Base-by-base conservation (phyloP, 1,140 invertebrate genomes). In the Trissolcus basalis region DNA sequence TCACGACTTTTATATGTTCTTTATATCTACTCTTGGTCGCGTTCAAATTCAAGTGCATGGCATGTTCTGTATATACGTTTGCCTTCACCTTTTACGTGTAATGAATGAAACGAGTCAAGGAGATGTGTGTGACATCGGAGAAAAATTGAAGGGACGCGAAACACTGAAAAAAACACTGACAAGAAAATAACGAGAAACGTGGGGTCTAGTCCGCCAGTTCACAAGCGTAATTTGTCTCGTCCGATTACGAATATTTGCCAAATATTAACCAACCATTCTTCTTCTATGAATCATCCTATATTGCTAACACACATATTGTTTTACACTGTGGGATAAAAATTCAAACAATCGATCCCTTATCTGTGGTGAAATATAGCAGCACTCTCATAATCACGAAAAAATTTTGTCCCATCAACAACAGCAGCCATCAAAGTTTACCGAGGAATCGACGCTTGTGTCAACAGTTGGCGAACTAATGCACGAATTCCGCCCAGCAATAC, bases 71-170 rank as follows among this genome's bases (percentile, higher is more conserved):
- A 59, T 72, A 72, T 64, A 64, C 54, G 69, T 53, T 55, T 73
- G 65, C 58, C 71, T 74, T 74, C 47, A 63, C 51, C 58, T 68
- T 74, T 67, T 61, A 63, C 56, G 56, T 74, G 63, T 74, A 74
- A 73, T 74, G 71, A 74, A 74, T 74, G 71, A 74, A 74, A 74
- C 71, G 71, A 74, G 71, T 74, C 71, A 68, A 68, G 63, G 67
- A 74, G 63, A 27, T 27, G 71, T 74, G 71, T 68, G 71, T 63
- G 58, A 74, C 63, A 68, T 67, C 19, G 51, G 47, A 56, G 71
- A 74, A 67, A 74, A 74, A 74, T 67, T 63, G 63, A 56, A 67
- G 58, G 51, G 63, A 68, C 45, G 51, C 61, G 44, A 41, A 56
- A 54, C 13, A 51, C 45, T 51, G 50, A 63, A 74, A 73, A 73